Base-by-base conservation (phyloP, 2,113 vertebrate species). In the Lagopus leucura region DNA sequence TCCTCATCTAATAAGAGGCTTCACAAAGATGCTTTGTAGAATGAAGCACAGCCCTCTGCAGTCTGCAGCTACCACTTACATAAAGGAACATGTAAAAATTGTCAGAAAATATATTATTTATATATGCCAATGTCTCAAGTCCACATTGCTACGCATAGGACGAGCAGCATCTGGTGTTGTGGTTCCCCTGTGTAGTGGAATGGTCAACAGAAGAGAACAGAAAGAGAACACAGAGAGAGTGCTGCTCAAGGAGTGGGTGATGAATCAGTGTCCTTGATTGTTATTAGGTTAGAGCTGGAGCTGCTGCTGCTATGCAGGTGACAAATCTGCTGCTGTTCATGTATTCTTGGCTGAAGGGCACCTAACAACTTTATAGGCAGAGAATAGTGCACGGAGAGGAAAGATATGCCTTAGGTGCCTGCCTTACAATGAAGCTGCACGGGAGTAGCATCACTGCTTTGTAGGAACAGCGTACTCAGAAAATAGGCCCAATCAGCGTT, bases 181-280 rank as follows among this genome's bases (percentile, higher is more conserved):
- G 42, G 43, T 66, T 21, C 9, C n/a, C 34, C 22, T 43, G 2
- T 16, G 11, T 24, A 55, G 15, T n/a, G 11, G 32, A 71, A 24
- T 36, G 32, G 43, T 80, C 17, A 0, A 0, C 73, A 25, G 0
- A 52, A 58, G 63, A 52, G 48, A 79, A 27, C 1, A 3, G 24
- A 28, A n/a, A 57, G 40, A 42, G 42, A 42, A 42, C 42, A 25
- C 1, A 2, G 27, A 28, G n/a, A 57, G 40, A 43, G 54, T 42
- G 27, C 79, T 3, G 7, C 36, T 57, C 18, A 24, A 4, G 22
- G 36, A 75, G 30, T 55, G 48, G 12, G 21, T 54, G 22, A 72
- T 47, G 28, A 58, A 55, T 42, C 27, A 16, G 4, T 19, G 32
- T 69, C 66, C 24, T 52, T 69, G 63, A 16, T 0, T 21, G 17